phyloP scores from a whole-genome alignment of 2,888 invertebrate species.

The Scrobipalpa costella region DNA sequence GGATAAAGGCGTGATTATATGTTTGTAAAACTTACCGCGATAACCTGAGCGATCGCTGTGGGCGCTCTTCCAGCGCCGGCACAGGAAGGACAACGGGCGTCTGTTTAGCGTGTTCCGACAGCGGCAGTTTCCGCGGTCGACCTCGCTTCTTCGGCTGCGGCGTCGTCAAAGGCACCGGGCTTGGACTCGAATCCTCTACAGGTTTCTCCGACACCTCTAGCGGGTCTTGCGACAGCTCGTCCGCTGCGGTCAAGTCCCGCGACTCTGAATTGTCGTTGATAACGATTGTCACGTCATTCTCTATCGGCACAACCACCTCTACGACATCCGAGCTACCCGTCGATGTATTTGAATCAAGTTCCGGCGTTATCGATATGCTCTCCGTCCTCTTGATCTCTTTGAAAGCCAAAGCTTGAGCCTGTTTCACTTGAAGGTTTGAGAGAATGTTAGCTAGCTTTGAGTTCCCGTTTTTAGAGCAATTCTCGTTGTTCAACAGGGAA shows the following conservation, averaged over 20 bases:
- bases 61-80: conserved; percentile 72
- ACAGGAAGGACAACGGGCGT: conserved; percentile 55
- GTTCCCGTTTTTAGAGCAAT: conserved; percentile 77
- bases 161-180: conserved; percentile 47
- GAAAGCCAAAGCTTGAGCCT: conserved; percentile 60
- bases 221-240: conserved; percentile 51
- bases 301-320: conserved; percentile 50
- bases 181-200: conserved; percentile 49
- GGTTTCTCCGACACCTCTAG: conserved; percentile 70
- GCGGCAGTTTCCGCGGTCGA: conserved; percentile 69
- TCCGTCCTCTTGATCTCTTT: conserved; percentile 59
- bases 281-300: conserved; percentile 58
- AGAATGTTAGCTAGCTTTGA: conserved; percentile 75
- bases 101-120: conserved; percentile 61
- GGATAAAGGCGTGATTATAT: too few species aligned
- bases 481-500: conserved; percentile 68
- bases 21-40: conserved; percentile 60
- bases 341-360: conserved; percentile 64
- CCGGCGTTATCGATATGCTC: conserved; percentile 52
- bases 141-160: conserved; percentile 75
- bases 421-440: conserved; percentile 71
- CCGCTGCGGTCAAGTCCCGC: conserved; percentile 44
- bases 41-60: conserved; percentile 70
- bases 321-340: conserved; percentile 61
- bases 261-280: conserved; percentile 72